phyloP scores from a whole-genome alignment of 2,797 vertebrate species.

The Xerus rutilus region DNA sequence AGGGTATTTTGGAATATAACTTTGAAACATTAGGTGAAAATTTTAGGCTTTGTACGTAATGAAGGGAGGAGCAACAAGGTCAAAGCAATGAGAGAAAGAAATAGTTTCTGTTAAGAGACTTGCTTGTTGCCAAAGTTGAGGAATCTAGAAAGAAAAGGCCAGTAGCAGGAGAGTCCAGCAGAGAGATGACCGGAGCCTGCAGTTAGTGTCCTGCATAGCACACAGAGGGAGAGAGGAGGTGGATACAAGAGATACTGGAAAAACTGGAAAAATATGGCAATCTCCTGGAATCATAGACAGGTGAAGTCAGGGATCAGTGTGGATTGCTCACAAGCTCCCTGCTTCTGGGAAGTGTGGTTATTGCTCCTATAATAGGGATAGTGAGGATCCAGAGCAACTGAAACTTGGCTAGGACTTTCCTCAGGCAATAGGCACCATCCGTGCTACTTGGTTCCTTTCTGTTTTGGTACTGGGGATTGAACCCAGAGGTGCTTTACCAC shows the following conservation, averaged over 20 bases:
- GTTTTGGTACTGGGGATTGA: background rate
- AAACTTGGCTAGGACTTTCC: background rate
- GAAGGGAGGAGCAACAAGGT: background rate
- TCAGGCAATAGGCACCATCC: background rate
- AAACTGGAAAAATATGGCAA: background rate
- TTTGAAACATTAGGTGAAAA: slow-evolving; percentile 40
- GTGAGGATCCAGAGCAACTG: background rate
- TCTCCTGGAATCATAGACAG: background rate
- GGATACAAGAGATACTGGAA: background rate
- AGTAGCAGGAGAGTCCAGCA: background rate
- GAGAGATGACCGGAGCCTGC: background rate
- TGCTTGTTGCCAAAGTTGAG: background rate
- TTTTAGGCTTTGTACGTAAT: slow-evolving; percentile 6
- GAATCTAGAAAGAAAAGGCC: background rate
- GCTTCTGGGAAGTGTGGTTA: background rate
- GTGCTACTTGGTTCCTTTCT: background rate
- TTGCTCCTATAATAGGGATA: background rate
- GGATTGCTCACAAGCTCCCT: background rate
- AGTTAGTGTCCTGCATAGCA: background rate
- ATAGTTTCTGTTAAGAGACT: background rate
- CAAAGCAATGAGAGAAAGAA: slow-evolving; percentile 36
- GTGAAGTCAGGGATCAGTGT: background rate
- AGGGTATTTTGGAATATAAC: slow-evolving; percentile 41
- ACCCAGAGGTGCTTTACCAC: background rate
- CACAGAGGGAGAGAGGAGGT: background rate